Evolutionary conservation across 2,797 vertebrate species (phyloP), one percentile per base, ranked within the genome.

Genomic region (Austrolebias charrua): DNA sequence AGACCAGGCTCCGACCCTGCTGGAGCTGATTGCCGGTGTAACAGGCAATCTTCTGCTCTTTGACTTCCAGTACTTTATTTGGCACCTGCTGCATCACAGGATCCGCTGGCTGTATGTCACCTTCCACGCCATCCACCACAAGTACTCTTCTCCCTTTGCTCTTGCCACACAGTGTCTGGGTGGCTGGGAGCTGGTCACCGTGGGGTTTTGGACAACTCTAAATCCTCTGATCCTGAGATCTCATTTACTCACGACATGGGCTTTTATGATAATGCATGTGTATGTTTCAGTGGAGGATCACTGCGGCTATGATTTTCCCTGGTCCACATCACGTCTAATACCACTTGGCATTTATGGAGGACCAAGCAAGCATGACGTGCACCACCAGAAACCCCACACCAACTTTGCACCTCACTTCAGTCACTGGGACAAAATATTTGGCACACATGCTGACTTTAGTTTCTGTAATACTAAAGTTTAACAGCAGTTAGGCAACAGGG

Each of bases 31-130:
- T 1, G 45, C 63, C 0, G 93, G 91, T 0, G 83, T 93, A 16
- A 64, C 79, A 16, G 82, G 78, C 48, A 93, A 90, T 68, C 86
- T 93, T 7, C 83, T 93, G 20, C 88, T 92, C 5, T 93, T 93
- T 78, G 91, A 93, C 78, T 88, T 92, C 50, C 92, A 93, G 70
- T 92, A 93, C 69, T 93, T 88, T 73, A 88, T 93, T 78, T 94
- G 92, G 92, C 92, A 93, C 66, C 55, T 90, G 59, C 75, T 91
- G 45, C 90, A 93, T 50, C 89, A 92, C 80, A 84, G 54, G 63
- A 76, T 89, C 73, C 76, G 63, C 64, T 92, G 90, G 90, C 79
- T 92, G 31, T 92, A 92, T 15, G 76, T 87, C 35, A 92, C 84
- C 16, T 92, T 93, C 78, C 89, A 92, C 11, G 88, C 91, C 43